These are phyloP conservation scores for Glaucidium brasilianum DNA, from an alignment of 2,113 vertebrate genomes.

Conservation along the genomic window DNA sequence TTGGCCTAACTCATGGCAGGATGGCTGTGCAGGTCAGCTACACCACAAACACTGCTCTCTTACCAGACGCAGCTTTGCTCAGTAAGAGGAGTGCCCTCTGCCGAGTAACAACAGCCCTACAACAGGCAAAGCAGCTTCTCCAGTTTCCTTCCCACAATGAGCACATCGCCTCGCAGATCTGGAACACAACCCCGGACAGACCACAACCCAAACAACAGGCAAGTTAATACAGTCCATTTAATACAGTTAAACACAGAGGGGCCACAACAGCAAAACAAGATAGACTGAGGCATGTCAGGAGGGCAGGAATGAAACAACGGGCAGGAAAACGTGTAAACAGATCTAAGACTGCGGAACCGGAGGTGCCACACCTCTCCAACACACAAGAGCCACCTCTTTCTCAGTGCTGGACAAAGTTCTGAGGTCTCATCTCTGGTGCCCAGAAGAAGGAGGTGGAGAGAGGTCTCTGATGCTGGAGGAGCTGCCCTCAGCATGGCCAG, in stretches of 20 bases:
- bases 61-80: neutral
- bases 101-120: neutral
- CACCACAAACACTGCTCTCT: no score
- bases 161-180: rapidly evolving
- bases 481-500: neutral
- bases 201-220: neutral
- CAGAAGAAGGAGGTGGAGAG: neutral
- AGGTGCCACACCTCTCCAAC: neutral
- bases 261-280: neutral
- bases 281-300: neutral
- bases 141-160: rapidly evolving
- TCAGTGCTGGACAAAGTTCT: neutral
- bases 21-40: neutral
- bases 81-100: neutral
- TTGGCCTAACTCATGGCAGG: neutral
- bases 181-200: neutral
- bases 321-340: rapidly evolving
- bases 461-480: neutral
- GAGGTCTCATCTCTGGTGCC: neutral
- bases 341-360: rapidly evolving
- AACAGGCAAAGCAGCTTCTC: neutral
- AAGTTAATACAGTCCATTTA: neutral
- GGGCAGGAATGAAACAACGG: neutral
- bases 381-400: neutral
- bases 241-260: neutral